phyloP scores from a whole-genome alignment of 2,888 invertebrate genomes.

The Keiferia lycopersicella region DNA sequence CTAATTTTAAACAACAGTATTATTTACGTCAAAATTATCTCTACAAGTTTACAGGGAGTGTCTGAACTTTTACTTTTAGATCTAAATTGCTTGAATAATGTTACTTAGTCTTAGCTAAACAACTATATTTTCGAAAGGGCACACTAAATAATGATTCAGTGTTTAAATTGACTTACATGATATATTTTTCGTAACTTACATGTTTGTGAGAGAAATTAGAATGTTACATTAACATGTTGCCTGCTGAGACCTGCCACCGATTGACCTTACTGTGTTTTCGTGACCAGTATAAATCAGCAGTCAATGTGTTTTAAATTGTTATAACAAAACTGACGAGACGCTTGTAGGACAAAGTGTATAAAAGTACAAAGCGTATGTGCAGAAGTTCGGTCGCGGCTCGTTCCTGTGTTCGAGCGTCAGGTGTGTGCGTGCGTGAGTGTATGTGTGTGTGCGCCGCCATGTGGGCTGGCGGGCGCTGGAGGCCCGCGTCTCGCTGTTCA shows the following conservation, averaged over 20 bases:
- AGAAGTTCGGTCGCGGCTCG: constrained; percentile 73
- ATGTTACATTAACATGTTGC: neutral
- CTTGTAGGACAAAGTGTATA: constrained; percentile 40
- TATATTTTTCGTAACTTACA: constrained; percentile 24
- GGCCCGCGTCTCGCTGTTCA: constrained; percentile 75
- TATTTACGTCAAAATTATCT: constrained; percentile 17
- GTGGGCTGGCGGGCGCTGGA: constrained; percentile 43
- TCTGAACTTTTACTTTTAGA: neutral
- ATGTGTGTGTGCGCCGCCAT: constrained; percentile 42
- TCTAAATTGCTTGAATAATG: constrained; percentile 18
- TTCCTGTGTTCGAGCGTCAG: constrained; percentile 49
- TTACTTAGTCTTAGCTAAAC: constrained; percentile 16
- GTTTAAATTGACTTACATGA: constrained; percentile 16
- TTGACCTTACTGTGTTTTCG: too few species aligned
- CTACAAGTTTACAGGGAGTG: constrained; percentile 11
- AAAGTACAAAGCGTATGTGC: constrained; percentile 78
- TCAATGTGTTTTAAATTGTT: neutral
- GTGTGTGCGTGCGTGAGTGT: constrained; percentile 50
- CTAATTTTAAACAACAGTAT: constrained; percentile 15
- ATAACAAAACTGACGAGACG: constrained; percentile 43
- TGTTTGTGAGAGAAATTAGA: constrained; percentile 15
- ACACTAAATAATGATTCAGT: neutral
- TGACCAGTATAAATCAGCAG: neutral
- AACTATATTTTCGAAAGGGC: neutral
- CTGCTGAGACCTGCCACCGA: too few species aligned